phyloP scores from a whole-genome alignment of 1,140 invertebrate species.

The Spodoptera litura region DNA sequence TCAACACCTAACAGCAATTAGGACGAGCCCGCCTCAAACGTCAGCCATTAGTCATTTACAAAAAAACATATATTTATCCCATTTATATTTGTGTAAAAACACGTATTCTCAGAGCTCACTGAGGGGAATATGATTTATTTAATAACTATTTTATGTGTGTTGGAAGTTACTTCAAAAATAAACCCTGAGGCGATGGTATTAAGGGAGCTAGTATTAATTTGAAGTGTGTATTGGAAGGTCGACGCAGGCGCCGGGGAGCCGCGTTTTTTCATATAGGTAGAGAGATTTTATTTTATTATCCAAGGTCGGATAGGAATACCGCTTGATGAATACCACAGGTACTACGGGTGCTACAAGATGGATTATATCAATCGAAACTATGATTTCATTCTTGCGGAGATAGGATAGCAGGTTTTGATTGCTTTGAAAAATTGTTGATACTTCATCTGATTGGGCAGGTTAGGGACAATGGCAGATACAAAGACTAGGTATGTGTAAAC shows the following conservation, averaged over 20 bases:
- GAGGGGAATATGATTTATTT: constrained; percentile 79
- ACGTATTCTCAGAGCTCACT: constrained; percentile 66
- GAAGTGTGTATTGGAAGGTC: constrained; percentile 46
- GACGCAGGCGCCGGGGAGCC: constrained; percentile 74
- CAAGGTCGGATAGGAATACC: constrained; percentile 74
- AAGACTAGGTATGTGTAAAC: too few relatives aligned
- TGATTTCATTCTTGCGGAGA: neutral
- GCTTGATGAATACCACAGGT: constrained; percentile 68
- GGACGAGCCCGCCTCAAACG: constrained; percentile 44
- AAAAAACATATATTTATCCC: constrained; percentile 63
- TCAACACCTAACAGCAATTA: constrained; percentile 49
- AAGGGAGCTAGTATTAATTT: constrained; percentile 33
- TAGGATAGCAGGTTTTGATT: neutral
- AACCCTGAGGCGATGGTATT: constrained; percentile 33
- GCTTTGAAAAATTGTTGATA: too few relatives aligned
- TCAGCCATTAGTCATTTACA: constrained; percentile 57
- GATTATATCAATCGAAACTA: constrained; percentile 23
- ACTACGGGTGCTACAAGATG: constrained; percentile 52
- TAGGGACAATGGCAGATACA: too few relatives aligned
- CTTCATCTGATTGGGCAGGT: too few relatives aligned
- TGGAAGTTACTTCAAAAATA: neutral
- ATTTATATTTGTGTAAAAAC: constrained; percentile 77
- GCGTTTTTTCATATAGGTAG: constrained; percentile 69
- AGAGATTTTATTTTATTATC: constrained; percentile 78
- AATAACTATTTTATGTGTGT: constrained; percentile 41